Conservation (phyloP, 2,113 vertebrate species). For the Eurystomus gularis region DNA sequence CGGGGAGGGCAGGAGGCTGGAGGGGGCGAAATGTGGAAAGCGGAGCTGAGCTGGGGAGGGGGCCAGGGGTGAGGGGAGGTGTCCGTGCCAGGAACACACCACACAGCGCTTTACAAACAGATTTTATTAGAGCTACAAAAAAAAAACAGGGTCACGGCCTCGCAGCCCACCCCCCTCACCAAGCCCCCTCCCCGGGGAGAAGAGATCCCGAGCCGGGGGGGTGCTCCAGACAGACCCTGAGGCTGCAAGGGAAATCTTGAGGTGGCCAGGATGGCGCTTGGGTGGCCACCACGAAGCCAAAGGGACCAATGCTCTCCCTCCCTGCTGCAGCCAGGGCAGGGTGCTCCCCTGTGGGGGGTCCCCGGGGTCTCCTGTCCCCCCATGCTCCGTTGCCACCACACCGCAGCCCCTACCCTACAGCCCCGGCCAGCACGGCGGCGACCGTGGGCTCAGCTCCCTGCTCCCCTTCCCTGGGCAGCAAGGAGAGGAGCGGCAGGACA, state of each 20-base stretch:
- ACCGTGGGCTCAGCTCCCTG: not conserved
- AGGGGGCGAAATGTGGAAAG: not conserved
- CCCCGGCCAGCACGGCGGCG: not conserved
- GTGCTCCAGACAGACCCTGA: not conserved
- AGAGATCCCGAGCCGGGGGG: not conserved
- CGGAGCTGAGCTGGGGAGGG: not conserved
- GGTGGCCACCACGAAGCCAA: not conserved
- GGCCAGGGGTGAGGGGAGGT: not conserved
- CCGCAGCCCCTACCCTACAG: not conserved
- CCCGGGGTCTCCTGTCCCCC: not conserved
- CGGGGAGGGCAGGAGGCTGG: slow-evolving; percentile 14
- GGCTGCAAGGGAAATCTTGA: not conserved
- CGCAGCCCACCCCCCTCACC: not conserved
- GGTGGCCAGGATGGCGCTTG: not conserved
- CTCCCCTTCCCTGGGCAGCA: slow-evolving; percentile 23
- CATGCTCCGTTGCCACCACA: not conserved
- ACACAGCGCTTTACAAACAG: slow-evolving; percentile 80
- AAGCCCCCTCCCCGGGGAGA: not conserved
- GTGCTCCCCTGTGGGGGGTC: not conserved
- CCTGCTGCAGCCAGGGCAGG: not conserved
- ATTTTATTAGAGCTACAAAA: slow-evolving; percentile 80
- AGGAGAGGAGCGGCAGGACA: slow-evolving; percentile 56
- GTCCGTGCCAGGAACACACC: slow-evolving; percentile 71
- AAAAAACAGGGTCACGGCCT: slow-evolving; percentile 63
- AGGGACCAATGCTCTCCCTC: not conserved